Evolutionary conservation across 2,113 vertebrate genomes (phyloP).

Genomic region (Azemiops feae): DNA sequence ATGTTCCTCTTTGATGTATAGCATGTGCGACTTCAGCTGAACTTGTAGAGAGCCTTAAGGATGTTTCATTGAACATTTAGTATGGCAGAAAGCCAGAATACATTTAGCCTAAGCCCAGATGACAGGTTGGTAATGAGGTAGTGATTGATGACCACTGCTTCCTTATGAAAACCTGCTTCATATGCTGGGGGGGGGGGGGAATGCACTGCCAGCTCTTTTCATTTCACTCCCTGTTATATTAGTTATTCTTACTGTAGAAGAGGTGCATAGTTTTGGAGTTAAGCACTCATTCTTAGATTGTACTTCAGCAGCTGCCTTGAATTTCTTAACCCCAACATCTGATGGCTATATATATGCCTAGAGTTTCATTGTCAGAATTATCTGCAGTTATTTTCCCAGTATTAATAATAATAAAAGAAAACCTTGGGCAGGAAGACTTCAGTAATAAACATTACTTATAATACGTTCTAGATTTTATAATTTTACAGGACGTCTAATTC

Average conservation of each 20-base stretch:
- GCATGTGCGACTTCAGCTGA: constrained; percentile 79
- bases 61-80: constrained; percentile 84
- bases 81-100: constrained; percentile 84
- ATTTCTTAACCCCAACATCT: constrained; percentile 38
- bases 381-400: constrained; percentile 41
- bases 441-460: constrained; percentile 33
- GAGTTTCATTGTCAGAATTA: constrained; percentile 36
- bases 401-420: not conserved
- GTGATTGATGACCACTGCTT: constrained; percentile 85
- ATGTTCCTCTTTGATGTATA: constrained; percentile 81
- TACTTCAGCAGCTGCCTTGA: constrained; percentile 45
- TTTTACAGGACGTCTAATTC: constrained; percentile 39
- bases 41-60: constrained; percentile 83
- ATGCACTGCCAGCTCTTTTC: constrained; percentile 74
- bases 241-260: constrained; percentile 67
- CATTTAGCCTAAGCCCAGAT: constrained; percentile 83
- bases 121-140: constrained; percentile 85
- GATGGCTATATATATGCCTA: constrained; percentile 52
- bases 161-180: constrained; percentile 82
- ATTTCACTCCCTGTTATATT: constrained; percentile 69
- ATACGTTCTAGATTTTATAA: constrained; percentile 46
- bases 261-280: constrained; percentile 60
- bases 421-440: not conserved
- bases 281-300: constrained; percentile 58
- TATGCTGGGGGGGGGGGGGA: constrained; percentile 72